Conservation (phyloP, 2,113 vertebrate genomes). For the Eublepharis macularius region DNA sequence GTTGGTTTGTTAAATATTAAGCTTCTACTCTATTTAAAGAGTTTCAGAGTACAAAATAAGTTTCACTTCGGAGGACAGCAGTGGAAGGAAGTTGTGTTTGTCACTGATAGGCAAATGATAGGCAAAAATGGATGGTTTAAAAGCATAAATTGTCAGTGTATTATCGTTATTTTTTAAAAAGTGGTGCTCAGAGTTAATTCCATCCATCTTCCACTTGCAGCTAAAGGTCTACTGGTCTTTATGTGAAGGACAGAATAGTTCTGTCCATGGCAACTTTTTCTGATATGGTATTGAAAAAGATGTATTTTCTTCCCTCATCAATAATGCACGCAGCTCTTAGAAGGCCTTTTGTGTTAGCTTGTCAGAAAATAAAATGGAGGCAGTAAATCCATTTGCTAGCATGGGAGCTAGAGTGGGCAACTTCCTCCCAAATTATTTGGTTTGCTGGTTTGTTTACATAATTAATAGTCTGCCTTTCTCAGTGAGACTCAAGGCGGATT, state of each 20-base stretch:
- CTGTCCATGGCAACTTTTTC: neutral
- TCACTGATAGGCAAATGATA: constrained; percentile 10
- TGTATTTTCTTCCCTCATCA: neutral
- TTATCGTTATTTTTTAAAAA: constrained; percentile 29
- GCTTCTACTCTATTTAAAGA: constrained; percentile 44
- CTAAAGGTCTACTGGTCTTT: neutral
- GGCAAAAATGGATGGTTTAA: neutral
- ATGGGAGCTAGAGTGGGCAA: neutral
- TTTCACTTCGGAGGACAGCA: neutral
- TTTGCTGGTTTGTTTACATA: no score
- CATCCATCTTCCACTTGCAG: neutral
- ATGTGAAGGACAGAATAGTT: neutral
- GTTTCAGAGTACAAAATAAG: constrained; percentile 23
- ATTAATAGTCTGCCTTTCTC: no score
- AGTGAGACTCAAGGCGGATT: no score
- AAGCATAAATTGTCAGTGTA: constrained; percentile 3
- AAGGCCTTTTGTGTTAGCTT: neutral
- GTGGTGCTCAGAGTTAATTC: neutral
- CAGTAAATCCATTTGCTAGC: neutral
- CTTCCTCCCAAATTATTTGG: neutral
- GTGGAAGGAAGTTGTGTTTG: constrained; percentile 1
- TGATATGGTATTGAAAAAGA: neutral
- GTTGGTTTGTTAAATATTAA: constrained; percentile 59
- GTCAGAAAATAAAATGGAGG: neutral
- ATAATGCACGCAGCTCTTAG: no score